Evolutionary conservation across 2,113 vertebrate species (phyloP).

Genomic region (Nibea albiflora): DNA sequence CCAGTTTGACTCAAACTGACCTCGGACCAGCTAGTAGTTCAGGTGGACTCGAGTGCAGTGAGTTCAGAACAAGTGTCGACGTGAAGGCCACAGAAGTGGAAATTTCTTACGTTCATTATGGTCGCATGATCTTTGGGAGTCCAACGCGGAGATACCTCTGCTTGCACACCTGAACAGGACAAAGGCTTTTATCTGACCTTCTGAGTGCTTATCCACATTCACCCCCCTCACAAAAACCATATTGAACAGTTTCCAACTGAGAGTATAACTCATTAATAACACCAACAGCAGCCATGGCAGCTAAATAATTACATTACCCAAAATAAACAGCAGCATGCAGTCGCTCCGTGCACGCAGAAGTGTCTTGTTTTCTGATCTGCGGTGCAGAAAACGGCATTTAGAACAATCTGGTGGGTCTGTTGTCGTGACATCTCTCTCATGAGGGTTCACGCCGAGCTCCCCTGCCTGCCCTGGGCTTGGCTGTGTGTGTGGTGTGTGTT

Average conservation of each 20-base stretch:
- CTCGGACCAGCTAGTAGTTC: background rate
- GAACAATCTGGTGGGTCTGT: constrained; percentile 59
- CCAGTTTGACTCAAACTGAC: background rate
- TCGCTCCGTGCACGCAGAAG: constrained; percentile 25
- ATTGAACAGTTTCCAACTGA: constrained; percentile 56
- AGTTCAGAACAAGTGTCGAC: too few relatives aligned
- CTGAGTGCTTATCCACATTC: background rate
- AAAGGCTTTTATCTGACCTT: constrained; percentile 42
- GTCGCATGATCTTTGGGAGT: background rate
- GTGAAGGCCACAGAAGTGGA: background rate
- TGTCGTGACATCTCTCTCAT: constrained; percentile 54
- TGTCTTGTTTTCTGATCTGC: constrained; percentile 56
- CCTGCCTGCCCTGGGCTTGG: constrained; percentile 6
- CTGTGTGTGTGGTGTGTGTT: constrained; percentile 10
- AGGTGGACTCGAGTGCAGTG: background rate
- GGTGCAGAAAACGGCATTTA: constrained; percentile 53
- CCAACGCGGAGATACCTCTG: background rate
- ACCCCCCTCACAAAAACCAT: background rate
- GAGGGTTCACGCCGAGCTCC: constrained; percentile 42
- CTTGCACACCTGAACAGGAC: constrained; percentile 29
- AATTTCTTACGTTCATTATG: background rate
- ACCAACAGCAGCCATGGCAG: constrained; percentile 44
- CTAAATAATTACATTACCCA: constrained; percentile 60
- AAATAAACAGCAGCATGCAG: constrained; percentile 63
- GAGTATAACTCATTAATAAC: constrained; percentile 63